Base-by-base conservation (phyloP, 2,888 invertebrate genomes). In the Cephonodes hylas region DNA sequence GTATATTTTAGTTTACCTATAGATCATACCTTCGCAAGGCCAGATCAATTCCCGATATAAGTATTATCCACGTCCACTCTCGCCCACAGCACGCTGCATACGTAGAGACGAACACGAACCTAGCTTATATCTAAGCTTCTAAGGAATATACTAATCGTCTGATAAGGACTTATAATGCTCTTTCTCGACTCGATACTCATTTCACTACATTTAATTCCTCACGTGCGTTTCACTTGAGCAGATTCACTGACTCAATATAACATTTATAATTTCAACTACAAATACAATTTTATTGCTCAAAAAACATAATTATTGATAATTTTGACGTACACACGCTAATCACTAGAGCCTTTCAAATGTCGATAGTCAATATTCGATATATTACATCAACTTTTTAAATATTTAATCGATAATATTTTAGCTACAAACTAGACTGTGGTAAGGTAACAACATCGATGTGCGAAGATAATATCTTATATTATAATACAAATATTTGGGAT, bases 121-220 rank as follows among this genome's bases (percentile, higher is more conserved):
- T 90, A 89, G 81, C 82, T 87, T 87, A 87, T 45, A 65, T 76
- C 85, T 86, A 88, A 66, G 75, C 77, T 66, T 75, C 86, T 88
- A 89, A 81, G 83, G 81, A 81, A 73, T 81, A 84, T 71, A 77
- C 84, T 85, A 85, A 79, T 63, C 15, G 68, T 78, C 75, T 80
- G 84, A 80, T 76, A 81, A 83, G 80, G 81, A 75, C 72, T 82
- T 75, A 67, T 67, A 75, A 80, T 70, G 74, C 73, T 71, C 73
- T 69, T n/a, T 73, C 15, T 66, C 71, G 75, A 76, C 76, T 69
- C 66, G 58, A 63, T 56, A 68, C 71, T 76, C 67, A 72, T 73
- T 76, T 73, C 71, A 76, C 88, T 90, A 89, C 88, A 65, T 79
- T 88, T 84, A 91, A 91, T 91, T 91, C 91, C 91, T 90, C 81